Percentiles rank a stretch among this genome's conserved stretches.
phyloP scores from a whole-genome alignment of 1,140 invertebrate genomes.

The Papilio xuthus region DNA sequence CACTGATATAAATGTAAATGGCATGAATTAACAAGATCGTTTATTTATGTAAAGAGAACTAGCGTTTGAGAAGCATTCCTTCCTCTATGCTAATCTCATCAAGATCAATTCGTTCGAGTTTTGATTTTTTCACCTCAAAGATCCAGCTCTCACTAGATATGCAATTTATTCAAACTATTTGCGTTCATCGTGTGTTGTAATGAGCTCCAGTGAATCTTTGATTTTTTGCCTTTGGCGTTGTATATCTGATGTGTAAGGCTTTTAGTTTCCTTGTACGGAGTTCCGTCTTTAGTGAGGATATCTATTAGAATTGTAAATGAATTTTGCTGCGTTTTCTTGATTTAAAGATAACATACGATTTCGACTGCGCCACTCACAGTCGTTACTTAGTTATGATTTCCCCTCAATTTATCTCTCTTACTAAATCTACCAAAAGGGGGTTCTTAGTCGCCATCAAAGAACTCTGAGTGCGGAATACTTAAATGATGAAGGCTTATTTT shows the following conservation, averaged over 20 bases:
- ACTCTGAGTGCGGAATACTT: background rate
- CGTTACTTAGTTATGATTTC: background rate
- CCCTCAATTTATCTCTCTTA: background rate
- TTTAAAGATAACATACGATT: background rate
- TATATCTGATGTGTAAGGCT: background rate
- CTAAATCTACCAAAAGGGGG: background rate
- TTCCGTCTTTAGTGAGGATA: background rate
- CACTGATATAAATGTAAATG: constrained; percentile 12
- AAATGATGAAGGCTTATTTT: too few relatives aligned
- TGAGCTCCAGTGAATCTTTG: constrained; percentile 19
- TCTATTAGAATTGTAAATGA: background rate
- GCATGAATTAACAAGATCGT: constrained; percentile 25
- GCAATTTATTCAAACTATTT: constrained; percentile 24
- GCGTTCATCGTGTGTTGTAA: constrained; percentile 29
- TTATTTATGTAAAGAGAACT: constrained; percentile 28
- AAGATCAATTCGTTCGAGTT: constrained; percentile 14
- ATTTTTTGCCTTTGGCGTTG: background rate
- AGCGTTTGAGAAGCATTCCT: constrained; percentile 18
- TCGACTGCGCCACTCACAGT: too few relatives aligned
- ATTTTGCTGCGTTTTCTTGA: background rate
- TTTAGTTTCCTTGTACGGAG: constrained; percentile 14
- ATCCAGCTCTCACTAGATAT: constrained; percentile 27
- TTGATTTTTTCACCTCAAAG: background rate
- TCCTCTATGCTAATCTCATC: constrained; percentile 9
- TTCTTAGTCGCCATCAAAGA: background rate